These are phyloP conservation scores for Oceanites oceanicus DNA, from an alignment of 2,113 vertebrate genomes.

Conservation along the genomic window DNA sequence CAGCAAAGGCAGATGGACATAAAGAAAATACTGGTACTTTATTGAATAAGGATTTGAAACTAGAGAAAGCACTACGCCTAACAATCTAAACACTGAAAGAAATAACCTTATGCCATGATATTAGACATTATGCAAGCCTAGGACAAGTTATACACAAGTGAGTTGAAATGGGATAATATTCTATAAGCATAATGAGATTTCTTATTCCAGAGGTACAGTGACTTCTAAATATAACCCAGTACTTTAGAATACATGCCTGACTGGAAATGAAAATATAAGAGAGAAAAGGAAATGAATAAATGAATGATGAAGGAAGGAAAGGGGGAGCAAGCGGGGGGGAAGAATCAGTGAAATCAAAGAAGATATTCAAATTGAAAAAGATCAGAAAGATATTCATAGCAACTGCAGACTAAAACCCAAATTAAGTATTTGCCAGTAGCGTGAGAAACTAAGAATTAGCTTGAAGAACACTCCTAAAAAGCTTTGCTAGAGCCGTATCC, in stretches of 20 bases:
- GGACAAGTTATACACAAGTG: neutral
- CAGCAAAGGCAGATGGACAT: neutral
- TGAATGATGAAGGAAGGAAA: neutral
- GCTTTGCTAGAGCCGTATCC: neutral
- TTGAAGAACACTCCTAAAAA: neutral
- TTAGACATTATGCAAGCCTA: neutral
- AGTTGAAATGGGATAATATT: neutral
- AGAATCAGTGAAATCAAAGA: neutral
- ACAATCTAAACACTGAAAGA: neutral
- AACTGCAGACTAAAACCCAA: neutral
- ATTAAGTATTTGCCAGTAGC: neutral
- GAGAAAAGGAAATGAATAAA: neutral
- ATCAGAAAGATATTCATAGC: neutral
- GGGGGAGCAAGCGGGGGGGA: neutral
- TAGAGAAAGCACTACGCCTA: neutral
- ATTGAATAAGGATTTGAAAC: neutral
- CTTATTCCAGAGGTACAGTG: neutral
- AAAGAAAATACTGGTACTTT: neutral
- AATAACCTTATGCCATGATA: neutral
- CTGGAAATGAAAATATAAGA: neutral
- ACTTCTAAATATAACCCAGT: neutral
- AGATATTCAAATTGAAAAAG: neutral
- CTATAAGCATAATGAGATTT: constrained; percentile 6
- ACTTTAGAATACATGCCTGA: neutral
- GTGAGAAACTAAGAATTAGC: neutral